These are phyloP conservation scores for Trachymyrmex cornetzi DNA, from an alignment of 1,140 invertebrate species.

Conservation along the genomic window DNA sequence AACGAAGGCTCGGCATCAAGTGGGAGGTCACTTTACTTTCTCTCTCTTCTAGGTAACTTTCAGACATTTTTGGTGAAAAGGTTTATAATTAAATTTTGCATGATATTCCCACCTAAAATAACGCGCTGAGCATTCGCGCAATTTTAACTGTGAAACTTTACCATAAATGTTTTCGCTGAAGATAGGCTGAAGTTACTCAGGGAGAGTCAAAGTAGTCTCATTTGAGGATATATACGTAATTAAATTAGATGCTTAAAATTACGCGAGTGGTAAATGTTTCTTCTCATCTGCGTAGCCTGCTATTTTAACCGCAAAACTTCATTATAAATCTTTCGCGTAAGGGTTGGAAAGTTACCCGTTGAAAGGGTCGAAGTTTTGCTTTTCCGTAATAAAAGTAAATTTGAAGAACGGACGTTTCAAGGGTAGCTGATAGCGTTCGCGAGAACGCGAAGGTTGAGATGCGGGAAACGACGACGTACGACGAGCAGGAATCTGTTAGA, in stretches of 20 bases:
- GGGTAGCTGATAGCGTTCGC: background rate
- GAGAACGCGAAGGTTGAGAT: background rate
- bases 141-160: slow-evolving; percentile 21
- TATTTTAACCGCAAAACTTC: slow-evolving; percentile 31
- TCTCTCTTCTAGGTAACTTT: background rate
- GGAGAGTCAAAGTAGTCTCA: background rate
- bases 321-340: slow-evolving; percentile 40
- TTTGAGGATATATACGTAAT: slow-evolving; percentile 33
- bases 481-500: slow-evolving; percentile 55
- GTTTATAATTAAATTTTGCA: slow-evolving; percentile 39
- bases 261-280: background rate
- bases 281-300: background rate
- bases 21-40: slow-evolving; percentile 23
- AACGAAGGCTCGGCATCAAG: slow-evolving; percentile 4
- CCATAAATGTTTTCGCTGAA: slow-evolving; percentile 29
- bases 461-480: slow-evolving; percentile 13
- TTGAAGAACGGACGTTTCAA: slow-evolving; percentile 25
- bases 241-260: slow-evolving; percentile 28
- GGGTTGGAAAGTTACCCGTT: background rate
- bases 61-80: background rate
- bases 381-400: slow-evolving; percentile 27
- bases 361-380: slow-evolving; percentile 3
- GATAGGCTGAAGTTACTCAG: slow-evolving; percentile 15
- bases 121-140: background rate
- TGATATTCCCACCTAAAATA: background rate